Percentiles rank a stretch among this genome's conserved stretches.
Conservation (phyloP, 2,888 invertebrate species). For the Xylocampa areola region DNA sequence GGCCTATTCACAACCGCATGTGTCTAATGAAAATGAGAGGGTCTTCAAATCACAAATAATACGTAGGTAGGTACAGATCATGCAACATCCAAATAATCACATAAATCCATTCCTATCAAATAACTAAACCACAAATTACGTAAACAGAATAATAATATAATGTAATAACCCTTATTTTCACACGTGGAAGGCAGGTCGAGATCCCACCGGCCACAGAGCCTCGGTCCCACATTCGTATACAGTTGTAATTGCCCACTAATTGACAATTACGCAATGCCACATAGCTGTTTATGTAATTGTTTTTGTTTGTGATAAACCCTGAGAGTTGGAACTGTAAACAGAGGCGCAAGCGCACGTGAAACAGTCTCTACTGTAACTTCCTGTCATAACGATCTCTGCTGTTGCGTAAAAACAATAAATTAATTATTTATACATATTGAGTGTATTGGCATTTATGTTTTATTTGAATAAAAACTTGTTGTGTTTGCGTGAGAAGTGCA, state of each 20-base stretch:
- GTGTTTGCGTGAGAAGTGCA: constrained; percentile 35
- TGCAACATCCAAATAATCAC: constrained; percentile 10
- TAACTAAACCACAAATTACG: constrained; percentile 35
- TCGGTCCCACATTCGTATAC: constrained; percentile 72
- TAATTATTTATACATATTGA: constrained; percentile 9
- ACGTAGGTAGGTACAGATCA: no score
- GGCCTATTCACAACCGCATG: no score
- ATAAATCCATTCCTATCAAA: constrained; percentile 21
- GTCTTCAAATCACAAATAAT: neutral
- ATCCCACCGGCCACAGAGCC: constrained; percentile 51
- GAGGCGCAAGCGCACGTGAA: constrained; percentile 32
- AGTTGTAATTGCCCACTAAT: constrained; percentile 79
- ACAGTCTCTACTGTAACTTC: constrained; percentile 33
- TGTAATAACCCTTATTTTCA: constrained; percentile 58
- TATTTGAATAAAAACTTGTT: neutral
- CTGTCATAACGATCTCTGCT: constrained; percentile 24
- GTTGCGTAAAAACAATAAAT: constrained; percentile 30
- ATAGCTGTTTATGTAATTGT: constrained; percentile 78
- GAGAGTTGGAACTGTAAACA: constrained; percentile 55
- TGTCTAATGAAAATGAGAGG: no score
- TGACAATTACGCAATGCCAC: constrained; percentile 75
- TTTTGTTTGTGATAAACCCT: constrained; percentile 61
- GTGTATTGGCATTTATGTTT: neutral
- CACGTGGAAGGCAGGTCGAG: constrained; percentile 47
- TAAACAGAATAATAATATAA: constrained; percentile 23